phyloP scores from a whole-genome alignment of 2,113 vertebrate genomes.

The Ameiurus melas region DNA sequence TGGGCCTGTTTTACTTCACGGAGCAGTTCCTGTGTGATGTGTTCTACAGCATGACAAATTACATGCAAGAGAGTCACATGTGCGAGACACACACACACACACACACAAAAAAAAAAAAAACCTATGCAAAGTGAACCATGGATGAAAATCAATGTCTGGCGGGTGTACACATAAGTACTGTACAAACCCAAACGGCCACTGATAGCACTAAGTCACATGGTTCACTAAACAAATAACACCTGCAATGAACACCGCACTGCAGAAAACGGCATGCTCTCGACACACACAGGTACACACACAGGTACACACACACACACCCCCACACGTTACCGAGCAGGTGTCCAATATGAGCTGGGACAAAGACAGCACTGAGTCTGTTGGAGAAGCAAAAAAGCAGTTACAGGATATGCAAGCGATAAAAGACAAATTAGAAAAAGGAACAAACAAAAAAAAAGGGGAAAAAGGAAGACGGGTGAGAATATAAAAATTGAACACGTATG shows the following conservation, averaged over 20 bases:
- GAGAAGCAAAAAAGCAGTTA: slow-evolving; percentile 54
- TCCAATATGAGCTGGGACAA: slow-evolving; percentile 77
- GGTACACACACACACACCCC: slow-evolving; percentile 1
- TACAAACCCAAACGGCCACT: slow-evolving; percentile 35
- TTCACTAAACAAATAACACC: slow-evolving; percentile 51
- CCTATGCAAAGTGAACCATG: slow-evolving; percentile 50
- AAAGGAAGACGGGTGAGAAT: neutral
- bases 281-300: slow-evolving; percentile 48
- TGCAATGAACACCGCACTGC: slow-evolving; percentile 35
- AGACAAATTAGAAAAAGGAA: neutral
- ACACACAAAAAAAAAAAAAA: neutral
- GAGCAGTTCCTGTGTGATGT: slow-evolving; percentile 8
- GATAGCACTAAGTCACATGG: slow-evolving; percentile 50
- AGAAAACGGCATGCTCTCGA: slow-evolving; percentile 40
- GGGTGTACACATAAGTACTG: slow-evolving; percentile 22
- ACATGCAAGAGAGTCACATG: slow-evolving; percentile 25
- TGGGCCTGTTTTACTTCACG: neutral
- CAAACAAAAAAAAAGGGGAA: neutral
- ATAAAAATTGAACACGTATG: neutral
- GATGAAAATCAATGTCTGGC: slow-evolving; percentile 60
- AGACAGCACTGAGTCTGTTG: slow-evolving; percentile 75
- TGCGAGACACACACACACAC: neutral
- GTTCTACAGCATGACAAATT: slow-evolving; percentile 12
- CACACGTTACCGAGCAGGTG: slow-evolving; percentile 71
- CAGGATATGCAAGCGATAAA: slow-evolving; percentile 6